Percentiles rank a stretch among this genome's conserved stretches.
These are phyloP conservation scores for Sycophila texana DNA, from an alignment of 2,888 invertebrate genomes.

Conservation along the genomic window DNA sequence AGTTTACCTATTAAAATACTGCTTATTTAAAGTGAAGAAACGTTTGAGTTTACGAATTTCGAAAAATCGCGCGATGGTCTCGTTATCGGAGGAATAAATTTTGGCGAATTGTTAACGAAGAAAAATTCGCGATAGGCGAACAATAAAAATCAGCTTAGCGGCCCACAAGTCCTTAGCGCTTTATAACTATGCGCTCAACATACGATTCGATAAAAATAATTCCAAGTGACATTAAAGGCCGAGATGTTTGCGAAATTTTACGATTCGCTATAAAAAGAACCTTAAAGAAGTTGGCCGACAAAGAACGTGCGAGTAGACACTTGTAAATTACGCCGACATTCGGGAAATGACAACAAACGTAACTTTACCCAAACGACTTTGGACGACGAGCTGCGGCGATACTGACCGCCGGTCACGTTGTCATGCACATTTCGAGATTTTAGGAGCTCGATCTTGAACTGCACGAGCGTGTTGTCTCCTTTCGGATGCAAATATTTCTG, in stretches of 20 bases:
- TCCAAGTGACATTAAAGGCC: slow-evolving; percentile 14
- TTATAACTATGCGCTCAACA: neutral
- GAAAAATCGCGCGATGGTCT: neutral
- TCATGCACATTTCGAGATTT: slow-evolving; percentile 27
- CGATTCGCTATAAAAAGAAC: slow-evolving; percentile 27
- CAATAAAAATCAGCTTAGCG: neutral
- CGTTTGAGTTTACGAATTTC: neutral
- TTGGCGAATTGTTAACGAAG: neutral
- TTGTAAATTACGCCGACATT: slow-evolving; percentile 24
- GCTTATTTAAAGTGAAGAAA: neutral
- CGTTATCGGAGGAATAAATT: neutral
- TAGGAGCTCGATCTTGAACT: neutral
- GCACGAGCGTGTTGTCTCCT: neutral
- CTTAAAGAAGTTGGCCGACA: slow-evolving; percentile 18
- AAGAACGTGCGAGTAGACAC: slow-evolving; percentile 24
- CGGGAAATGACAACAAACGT: slow-evolving; percentile 27
- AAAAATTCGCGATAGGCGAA: too few species aligned
- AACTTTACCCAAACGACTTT: slow-evolving; percentile 33
- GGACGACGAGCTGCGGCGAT: slow-evolving; percentile 37
- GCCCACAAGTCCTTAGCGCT: neutral
- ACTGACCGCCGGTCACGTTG: slow-evolving; percentile 60
- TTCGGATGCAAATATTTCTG: neutral
- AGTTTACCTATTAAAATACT: neutral
- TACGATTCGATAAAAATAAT: slow-evolving; percentile 21
- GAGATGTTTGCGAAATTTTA: slow-evolving; percentile 14